Evolutionary conservation across 2,797 vertebrate species (phyloP).

Genomic region (Vultur gryphus): DNA sequence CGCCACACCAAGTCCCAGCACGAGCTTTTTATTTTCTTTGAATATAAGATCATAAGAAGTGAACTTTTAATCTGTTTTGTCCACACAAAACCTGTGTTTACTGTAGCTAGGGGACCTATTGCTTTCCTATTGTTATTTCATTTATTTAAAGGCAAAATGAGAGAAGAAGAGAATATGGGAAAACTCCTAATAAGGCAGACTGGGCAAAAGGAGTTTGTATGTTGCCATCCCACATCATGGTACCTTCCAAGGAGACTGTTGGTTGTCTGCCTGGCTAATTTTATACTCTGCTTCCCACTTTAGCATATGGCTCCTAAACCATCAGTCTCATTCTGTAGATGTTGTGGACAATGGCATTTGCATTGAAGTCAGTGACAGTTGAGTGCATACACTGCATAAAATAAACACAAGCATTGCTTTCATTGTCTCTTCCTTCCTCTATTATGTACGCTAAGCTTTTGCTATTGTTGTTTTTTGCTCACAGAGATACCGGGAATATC

Average conservation of each 20-base stretch:
- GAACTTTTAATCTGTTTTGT: slow-evolving; percentile 8
- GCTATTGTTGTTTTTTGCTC: background rate
- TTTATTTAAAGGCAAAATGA: background rate
- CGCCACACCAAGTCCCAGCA: slow-evolving; percentile 45
- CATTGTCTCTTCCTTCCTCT: slow-evolving; percentile 12
- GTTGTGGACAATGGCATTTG: background rate
- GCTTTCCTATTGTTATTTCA: background rate
- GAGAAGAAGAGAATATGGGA: background rate
- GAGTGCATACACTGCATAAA: background rate
- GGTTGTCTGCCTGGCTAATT: background rate
- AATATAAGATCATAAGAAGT: slow-evolving; percentile 25
- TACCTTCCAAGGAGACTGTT: background rate
- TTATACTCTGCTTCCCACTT: background rate
- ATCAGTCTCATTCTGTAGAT: background rate
- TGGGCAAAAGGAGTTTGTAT: background rate
- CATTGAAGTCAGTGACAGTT: background rate
- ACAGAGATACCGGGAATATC: background rate
- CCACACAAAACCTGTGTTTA: slow-evolving; percentile 42
- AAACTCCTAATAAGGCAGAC: background rate
- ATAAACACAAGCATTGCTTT: slow-evolving; percentile 8
- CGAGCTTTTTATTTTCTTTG: slow-evolving; percentile 18
- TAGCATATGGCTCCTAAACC: background rate
- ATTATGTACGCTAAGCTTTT: background rate
- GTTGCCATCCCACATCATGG: background rate
- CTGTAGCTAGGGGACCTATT: slow-evolving; percentile 19